Evolutionary conservation across 2,797 vertebrate species (phyloP), one percentile per base, ranked within the genome.

Genomic region (Iguana delicatissima): DNA sequence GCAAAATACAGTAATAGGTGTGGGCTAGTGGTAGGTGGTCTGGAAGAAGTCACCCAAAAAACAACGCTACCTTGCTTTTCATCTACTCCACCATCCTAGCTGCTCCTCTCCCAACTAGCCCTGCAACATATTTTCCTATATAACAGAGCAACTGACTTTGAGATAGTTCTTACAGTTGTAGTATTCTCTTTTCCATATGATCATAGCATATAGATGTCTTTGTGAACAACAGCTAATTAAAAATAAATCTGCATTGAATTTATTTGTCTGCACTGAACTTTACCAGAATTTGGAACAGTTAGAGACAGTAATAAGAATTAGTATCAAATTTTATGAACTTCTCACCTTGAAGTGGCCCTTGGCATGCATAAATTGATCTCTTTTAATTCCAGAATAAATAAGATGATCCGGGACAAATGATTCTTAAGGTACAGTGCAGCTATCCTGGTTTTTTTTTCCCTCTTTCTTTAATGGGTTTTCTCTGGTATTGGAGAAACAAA

Each of bases 81-180:
- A 22, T 55, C 50, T 32, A 32, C 42, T 46, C 20, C 12, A 29
- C 55, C 14, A 72, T 24, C 38, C 1, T 4, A 29, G 9, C 35
- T 85, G 84, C 67, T 52, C 10, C 50, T 35, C 74, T 79, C 29
- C 74, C 46, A 85, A 29, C 26, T 16, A 69, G n/a, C 46, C n/a
- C 62, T 72, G n/a, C 46, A 35, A 35, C 64, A 32, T 57, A 57
- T 88, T 82, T 86, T 81, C 64, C 24, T 81, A 62, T 55, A 81
- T 14, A 16, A 16, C 55, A 29, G 35, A 62, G 85, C 55, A 52
- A 26, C n/a, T 69, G 20, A 22, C 10, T 50, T 69, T 16, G 46
- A 46, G 59, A 80, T 32, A 20, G 29, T 55, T 74, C 20, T 86
- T 12, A 29, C 16, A 50, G 16, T 12, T 50, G 26, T 10, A 32